These are phyloP conservation scores for Masnerella sp. DNA, from an alignment of 2,888 invertebrate genomes.

Conservation along the genomic window DNA sequence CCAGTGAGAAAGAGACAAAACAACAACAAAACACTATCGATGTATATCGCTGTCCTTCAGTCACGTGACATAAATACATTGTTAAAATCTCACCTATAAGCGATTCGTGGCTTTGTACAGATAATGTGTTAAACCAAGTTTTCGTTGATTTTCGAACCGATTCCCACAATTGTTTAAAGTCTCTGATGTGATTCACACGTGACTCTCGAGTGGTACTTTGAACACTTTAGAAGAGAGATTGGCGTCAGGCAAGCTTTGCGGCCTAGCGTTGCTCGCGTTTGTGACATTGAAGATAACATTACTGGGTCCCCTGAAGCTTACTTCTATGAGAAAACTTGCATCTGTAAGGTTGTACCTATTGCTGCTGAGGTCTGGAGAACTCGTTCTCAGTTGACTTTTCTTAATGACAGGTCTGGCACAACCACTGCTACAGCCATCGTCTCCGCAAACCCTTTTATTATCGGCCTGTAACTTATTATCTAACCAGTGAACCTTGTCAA, in stretches of 20 bases:
- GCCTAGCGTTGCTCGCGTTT: conserved; percentile 76
- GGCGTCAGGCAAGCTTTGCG: conserved; percentile 79
- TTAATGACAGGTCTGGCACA: conserved; percentile 72
- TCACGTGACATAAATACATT: too few species aligned
- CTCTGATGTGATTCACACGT: conserved; percentile 80
- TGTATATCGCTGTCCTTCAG: too few species aligned
- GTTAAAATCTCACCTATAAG: too few species aligned
- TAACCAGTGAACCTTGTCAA: conserved; percentile 82
- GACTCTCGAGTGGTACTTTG: conserved; percentile 81
- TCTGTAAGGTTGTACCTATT: conserved; percentile 72
- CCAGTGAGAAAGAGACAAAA: too few species aligned
- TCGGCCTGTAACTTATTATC: conserved; percentile 79
- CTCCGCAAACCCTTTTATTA: conserved; percentile 77
- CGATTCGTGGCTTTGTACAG: too few species aligned
- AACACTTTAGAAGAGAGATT: conserved; percentile 78
- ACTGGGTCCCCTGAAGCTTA: conserved; percentile 79
- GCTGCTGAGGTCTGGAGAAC: conserved; percentile 81
- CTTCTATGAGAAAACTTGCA: conserved; percentile 78
- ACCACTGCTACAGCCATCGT: conserved; percentile 72
- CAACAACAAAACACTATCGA: too few species aligned
- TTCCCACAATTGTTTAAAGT: too few species aligned
- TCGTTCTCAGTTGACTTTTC: conserved; percentile 80
- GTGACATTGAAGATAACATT: conserved; percentile 79
- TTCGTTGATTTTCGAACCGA: too few species aligned
- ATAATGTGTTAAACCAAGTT: too few species aligned